phyloP scores from a whole-genome alignment of 2,888 invertebrate genomes.

The Homarus gammarus region DNA sequence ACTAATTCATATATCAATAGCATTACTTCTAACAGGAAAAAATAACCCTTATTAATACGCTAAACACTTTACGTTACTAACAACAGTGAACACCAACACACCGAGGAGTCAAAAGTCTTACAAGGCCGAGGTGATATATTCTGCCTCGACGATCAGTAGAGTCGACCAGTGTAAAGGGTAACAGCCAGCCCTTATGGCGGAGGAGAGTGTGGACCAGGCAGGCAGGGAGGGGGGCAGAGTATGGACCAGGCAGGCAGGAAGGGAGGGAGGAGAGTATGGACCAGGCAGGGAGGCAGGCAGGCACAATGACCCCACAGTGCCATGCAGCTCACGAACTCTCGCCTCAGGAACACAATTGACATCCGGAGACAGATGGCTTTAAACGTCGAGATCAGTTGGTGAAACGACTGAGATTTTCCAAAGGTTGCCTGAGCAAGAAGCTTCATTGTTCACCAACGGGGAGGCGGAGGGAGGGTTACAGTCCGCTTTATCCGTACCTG shows the following conservation, averaged over 20 bases:
- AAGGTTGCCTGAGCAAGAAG: neutral
- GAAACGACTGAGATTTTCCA: neutral
- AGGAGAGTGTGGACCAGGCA: neutral
- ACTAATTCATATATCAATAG: no score
- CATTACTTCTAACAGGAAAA: no score
- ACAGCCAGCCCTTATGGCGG: neutral
- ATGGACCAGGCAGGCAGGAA: no score
- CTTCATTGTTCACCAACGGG: neutral
- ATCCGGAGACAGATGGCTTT: conserved; percentile 3
- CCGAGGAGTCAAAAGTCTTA: no score
- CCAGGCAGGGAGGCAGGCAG: neutral
- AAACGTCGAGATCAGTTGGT: neutral
- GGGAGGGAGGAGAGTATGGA: neutral
- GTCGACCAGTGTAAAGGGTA: neutral
- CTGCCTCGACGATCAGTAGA: no score
- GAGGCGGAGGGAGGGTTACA: no score
- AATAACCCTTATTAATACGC: no score
- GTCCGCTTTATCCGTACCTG: no score
- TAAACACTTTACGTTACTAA: no score
- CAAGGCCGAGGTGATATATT: no score
- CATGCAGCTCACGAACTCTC: conserved; percentile 10
- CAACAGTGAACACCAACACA: no score
- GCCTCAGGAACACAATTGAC: neutral
- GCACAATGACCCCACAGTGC: neutral
- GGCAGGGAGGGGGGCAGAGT: no score